Evolutionary conservation across 2,888 invertebrate genomes (phyloP), one percentile per base, ranked within the genome.

Genomic region (Serripes groenlandicus): DNA sequence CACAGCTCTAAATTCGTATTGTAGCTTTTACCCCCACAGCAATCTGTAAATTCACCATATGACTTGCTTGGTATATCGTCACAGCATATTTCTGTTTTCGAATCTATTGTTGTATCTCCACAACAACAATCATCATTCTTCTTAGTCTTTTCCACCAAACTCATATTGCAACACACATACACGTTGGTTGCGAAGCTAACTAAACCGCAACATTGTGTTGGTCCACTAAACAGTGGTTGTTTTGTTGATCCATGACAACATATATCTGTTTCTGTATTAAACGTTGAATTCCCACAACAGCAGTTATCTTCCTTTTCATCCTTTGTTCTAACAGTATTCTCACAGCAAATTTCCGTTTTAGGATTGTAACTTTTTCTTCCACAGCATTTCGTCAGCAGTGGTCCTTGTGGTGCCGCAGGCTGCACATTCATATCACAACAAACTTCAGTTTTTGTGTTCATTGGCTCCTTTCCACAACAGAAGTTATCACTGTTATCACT

Each of bases 261-360:
- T 28, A 83, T 74, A 56, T 80, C 70, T 34, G 42, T 68, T 49
- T 75, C 75, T 11, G 83, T 75, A 35, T 83, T 80, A 23, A 83
- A 72, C 11, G 83, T 78, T n/a, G 83, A 75, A 35, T 80, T 75
- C 11, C 83, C 83, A 77, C 83, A 83, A 54, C 83, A 83, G 60
- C 83, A 83, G 32, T 80, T 77, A 32, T 83, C 83, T 28, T 80
- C 78, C 3, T 71, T 49, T 56, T 77, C 74, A 23, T 60, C 75
- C 30, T 83, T 83, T 58, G 35, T 28, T 54, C 73, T 60, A 0
- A 78, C 54, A 35, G 54, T 34, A n/a, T 70, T 74, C 30, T 83
- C 72, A 54, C 83, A 83, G 37, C 83, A 83, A 52, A 83, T 75
- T 64, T 83, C 70, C 7, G 64, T 21, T 34, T 64, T 66, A 9